These are phyloP conservation scores for Phainopepla nitens DNA, from an alignment of 2,113 vertebrate genomes.

Conservation along the genomic window DNA sequence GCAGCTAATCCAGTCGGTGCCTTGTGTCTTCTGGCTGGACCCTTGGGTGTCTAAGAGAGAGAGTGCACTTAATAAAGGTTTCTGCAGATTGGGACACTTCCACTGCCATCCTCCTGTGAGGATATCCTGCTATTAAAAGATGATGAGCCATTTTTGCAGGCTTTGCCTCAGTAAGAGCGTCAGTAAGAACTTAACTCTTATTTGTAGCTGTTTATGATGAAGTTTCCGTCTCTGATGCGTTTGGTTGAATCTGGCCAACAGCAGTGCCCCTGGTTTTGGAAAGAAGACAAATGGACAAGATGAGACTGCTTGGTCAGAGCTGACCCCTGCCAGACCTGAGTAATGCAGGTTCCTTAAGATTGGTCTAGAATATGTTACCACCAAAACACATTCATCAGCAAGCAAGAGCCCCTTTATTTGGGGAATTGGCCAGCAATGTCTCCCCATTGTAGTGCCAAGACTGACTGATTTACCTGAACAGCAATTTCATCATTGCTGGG, in stretches of 20 bases:
- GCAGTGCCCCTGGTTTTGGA: neutral
- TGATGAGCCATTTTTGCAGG: neutral
- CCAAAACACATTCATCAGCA: neutral
- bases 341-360: neutral
- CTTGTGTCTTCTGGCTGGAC: neutral
- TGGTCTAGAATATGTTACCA: neutral
- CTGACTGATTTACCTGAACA: neutral
- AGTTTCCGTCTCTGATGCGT: neutral
- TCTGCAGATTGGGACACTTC: neutral
- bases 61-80: neutral
- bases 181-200: neutral
- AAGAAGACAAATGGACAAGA: neutral
- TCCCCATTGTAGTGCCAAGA: neutral
- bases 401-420: neutral
- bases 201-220: neutral
- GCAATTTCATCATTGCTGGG: neutral
- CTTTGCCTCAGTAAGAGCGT: neutral
- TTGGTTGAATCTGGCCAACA: neutral
- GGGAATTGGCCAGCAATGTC: accelerated
- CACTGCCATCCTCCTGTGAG: neutral
- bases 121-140: neutral
- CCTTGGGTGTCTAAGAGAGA: neutral
- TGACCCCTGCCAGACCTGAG: neutral
- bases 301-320: neutral
- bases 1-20: neutral